A percentile compares a stretch with the other conserved stretches of the same genome.
Conservation (phyloP, 2,113 vertebrate species). For the Anhinga anhinga region DNA sequence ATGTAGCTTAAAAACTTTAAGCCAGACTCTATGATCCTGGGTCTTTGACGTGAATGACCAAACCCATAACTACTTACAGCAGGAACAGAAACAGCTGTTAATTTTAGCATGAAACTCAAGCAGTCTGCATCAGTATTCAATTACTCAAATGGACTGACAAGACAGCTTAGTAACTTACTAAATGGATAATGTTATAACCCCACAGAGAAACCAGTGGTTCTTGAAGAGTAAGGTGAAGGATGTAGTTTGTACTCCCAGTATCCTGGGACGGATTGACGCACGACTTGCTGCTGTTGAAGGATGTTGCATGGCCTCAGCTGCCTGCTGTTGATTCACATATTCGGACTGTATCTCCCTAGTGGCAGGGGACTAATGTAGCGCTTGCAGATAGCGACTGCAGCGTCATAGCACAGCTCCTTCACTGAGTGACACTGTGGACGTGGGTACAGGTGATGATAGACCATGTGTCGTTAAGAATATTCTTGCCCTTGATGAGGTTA, state of each 20-base stretch:
- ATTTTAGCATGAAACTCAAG: conserved; percentile 13
- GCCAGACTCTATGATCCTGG: not conserved
- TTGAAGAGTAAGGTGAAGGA: not conserved
- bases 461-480: not conserved
- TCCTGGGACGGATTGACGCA: not conserved
- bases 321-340: not conserved
- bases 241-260: not conserved
- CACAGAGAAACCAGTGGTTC: not conserved
- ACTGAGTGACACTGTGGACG: rapidly evolving
- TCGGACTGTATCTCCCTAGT: not conserved
- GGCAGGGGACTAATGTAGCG: not conserved
- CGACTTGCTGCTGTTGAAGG: not conserved
- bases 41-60: not conserved
- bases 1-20: not conserved
- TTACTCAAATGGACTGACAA: not conserved
- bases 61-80: not conserved
- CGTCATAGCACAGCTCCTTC: not conserved
- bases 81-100: not conserved
- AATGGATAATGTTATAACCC: not conserved
- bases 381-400: not conserved
- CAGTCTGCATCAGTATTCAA: not conserved
- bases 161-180: not conserved
- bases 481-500: not conserved
- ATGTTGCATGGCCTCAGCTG: not conserved
- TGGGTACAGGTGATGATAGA: not conserved